Percentiles rank a stretch among this genome's conserved stretches.
Conservation (phyloP, 92 coral and sea anemone species). For the Epizoanthus stellaris region DNA sequence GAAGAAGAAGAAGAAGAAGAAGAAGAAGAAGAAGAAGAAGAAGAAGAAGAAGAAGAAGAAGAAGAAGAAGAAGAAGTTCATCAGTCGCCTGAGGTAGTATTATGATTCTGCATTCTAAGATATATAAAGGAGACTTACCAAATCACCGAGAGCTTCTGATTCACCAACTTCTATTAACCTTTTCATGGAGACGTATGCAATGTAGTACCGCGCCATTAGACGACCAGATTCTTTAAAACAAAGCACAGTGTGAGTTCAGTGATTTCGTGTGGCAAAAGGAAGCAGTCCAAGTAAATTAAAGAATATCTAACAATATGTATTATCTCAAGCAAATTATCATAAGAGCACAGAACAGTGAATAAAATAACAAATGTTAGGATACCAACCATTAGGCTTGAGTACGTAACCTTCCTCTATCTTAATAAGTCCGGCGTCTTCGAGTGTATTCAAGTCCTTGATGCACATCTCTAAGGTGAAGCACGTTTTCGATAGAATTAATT, state of each 20-base stretch:
- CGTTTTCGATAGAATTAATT: neutral
- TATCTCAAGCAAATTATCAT: too few species aligned
- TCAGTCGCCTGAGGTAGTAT: too few species aligned
- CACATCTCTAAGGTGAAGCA: slow-evolving; percentile 75
- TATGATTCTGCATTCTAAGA: too few species aligned
- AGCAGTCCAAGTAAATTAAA: neutral
- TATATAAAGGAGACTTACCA: slow-evolving; percentile 61
- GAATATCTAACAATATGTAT: neutral
- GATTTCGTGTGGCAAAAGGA: neutral
- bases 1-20: too few species aligned
- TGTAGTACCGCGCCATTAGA: slow-evolving; percentile 96
- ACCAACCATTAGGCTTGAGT: slow-evolving; percentile 88
- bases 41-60: too few species aligned
- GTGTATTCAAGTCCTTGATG: slow-evolving; percentile 84
- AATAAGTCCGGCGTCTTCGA: slow-evolving; percentile 78
- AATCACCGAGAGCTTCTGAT: slow-evolving; percentile 77
- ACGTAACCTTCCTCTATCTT: slow-evolving; percentile 98
- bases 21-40: too few species aligned
- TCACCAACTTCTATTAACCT: slow-evolving; percentile 79
- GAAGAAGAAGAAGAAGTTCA: too few species aligned
- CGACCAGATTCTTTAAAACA: slow-evolving; percentile 80
- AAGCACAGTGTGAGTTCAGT: neutral
- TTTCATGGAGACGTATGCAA: slow-evolving; percentile 95
- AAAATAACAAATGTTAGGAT: neutral
- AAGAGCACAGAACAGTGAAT: too few species aligned